Conservation (phyloP, 2,113 vertebrate species). For the Mionectes macconnelli region DNA sequence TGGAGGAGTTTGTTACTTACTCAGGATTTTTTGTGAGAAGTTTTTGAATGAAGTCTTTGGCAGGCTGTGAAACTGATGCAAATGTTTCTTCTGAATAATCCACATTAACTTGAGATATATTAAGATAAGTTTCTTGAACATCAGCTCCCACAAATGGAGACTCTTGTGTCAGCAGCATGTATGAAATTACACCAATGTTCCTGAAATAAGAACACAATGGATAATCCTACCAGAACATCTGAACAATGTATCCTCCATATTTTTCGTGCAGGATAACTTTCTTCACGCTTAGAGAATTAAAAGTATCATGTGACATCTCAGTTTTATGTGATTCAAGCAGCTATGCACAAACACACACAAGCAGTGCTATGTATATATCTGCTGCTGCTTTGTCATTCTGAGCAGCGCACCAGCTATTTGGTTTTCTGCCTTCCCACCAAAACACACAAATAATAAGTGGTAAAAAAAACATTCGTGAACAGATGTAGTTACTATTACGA, state of each 20-base stretch:
- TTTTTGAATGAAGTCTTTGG: conserved; percentile 91
- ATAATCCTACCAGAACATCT: not conserved
- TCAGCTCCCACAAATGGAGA: conserved; percentile 92
- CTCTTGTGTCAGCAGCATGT: conserved; percentile 93
- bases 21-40: conserved; percentile 91
- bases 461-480: not conserved
- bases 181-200: conserved; percentile 93
- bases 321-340: not conserved
- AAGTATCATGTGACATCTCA: not conserved
- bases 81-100: conserved; percentile 90
- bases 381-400: not conserved
- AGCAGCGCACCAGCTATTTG: not conserved
- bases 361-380: not conserved
- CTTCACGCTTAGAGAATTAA: not conserved
- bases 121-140: conserved; percentile 95
- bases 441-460: not conserved
- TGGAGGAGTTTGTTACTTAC: conserved; percentile 76
- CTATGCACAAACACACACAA: not conserved
- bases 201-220: conserved; percentile 64
- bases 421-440: not conserved
- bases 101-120: conserved; percentile 95
- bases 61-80: conserved; percentile 86
- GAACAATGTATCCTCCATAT: not conserved
- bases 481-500: not conserved
- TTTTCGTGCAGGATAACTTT: not conserved